Conservation (phyloP, 35 echinoderm and acorn worm genomes). For the Stichopus chloronotus region DNA sequence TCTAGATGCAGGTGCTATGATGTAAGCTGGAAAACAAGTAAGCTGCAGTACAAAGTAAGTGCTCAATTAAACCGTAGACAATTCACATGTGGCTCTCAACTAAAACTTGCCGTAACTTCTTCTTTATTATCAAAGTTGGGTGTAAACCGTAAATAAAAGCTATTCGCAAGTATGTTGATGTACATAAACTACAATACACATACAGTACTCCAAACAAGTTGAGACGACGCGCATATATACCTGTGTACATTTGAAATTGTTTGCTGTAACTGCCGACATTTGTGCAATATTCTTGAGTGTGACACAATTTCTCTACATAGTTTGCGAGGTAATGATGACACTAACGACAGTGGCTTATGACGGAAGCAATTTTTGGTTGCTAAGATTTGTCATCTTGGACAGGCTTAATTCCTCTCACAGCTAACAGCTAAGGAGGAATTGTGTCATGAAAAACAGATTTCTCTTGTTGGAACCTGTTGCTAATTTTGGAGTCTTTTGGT, state of each 20-base stretch:
- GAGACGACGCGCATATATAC: no score
- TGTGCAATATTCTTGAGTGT: background rate
- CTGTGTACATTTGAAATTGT: background rate
- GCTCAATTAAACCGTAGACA: no score
- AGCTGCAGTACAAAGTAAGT: no score
- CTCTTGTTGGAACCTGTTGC: background rate
- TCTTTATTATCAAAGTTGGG: no score
- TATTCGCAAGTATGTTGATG: no score
- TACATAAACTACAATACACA: no score
- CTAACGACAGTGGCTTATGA: conserved; percentile 4
- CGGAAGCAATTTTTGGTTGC: conserved; percentile 19
- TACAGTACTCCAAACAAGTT: no score
- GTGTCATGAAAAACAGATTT: background rate
- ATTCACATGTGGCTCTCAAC: no score
- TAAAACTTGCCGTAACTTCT: no score
- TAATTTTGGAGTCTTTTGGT: background rate
- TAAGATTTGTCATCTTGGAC: background rate
- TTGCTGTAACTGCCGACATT: background rate
- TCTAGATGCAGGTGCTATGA: no score
- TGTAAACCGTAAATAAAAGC: no score
- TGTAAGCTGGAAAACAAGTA: no score
- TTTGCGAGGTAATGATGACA: background rate
- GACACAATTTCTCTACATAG: background rate
- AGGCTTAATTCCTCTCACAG: background rate
- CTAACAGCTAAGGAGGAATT: background rate